A percentile compares a stretch with the other conserved stretches of the same genome.
Evolutionary conservation across 2,888 invertebrate genomes (phyloP).

Genomic region (Cheilosia vernalis): DNA sequence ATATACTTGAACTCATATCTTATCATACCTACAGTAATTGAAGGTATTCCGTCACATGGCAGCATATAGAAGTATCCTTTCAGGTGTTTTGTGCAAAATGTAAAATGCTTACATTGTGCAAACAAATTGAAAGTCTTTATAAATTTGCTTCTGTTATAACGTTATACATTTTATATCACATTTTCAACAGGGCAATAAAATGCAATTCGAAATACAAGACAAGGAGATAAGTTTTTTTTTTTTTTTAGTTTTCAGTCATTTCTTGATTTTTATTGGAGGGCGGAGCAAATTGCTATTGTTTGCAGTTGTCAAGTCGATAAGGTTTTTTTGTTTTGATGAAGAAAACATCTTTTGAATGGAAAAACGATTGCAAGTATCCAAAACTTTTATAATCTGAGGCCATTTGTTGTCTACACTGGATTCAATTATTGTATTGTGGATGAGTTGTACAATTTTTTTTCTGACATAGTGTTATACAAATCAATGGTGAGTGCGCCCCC

Average conservation of each 20-base stretch:
- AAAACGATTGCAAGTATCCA: too few species aligned
- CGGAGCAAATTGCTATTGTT: neutral
- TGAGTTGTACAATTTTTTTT: too few species aligned
- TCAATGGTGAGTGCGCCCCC: too few species aligned
- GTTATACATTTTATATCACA: neutral
- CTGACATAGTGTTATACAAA: too few species aligned
- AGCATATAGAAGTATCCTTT: too few species aligned
- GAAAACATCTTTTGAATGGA: too few species aligned
- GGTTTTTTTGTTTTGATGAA: neutral
- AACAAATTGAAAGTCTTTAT: neutral
- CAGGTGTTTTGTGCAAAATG: neutral
- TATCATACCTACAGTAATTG: slow-evolving; percentile 3
- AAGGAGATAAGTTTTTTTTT: neutral
- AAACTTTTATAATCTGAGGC: too few species aligned
- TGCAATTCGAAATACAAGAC: neutral
- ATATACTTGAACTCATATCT: neutral
- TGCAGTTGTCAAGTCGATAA: neutral
- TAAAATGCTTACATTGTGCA: neutral
- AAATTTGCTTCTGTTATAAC: neutral
- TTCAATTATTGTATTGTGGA: too few species aligned
- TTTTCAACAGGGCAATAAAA: neutral
- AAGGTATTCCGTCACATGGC: slow-evolving; percentile 35
- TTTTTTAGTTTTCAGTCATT: neutral
- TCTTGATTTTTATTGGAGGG: neutral
- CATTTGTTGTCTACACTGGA: too few species aligned